Evolutionary conservation across 2,797 vertebrate genomes (phyloP).

Genomic region (Mormyrus proboscirostris): DNA sequence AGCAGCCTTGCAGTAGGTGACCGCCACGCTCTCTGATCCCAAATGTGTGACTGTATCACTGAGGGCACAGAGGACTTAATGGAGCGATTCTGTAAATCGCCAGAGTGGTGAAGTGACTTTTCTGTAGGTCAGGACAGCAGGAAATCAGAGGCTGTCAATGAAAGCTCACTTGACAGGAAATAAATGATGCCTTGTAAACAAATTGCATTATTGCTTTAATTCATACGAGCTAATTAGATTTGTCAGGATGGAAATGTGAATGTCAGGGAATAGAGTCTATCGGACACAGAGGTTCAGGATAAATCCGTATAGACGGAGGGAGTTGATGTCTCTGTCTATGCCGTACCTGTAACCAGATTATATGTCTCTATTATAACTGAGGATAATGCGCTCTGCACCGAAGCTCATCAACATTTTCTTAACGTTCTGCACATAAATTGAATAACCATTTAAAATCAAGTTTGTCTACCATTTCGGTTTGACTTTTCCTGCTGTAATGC

Average conservation of each 20-base stretch:
- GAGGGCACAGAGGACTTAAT: constrained; percentile 47
- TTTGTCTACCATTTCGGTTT: constrained; percentile 35
- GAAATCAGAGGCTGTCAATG: constrained; percentile 50
- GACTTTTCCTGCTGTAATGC: constrained; percentile 31
- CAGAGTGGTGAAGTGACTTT: constrained; percentile 52
- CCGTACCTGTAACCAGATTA: constrained; percentile 55
- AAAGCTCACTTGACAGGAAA: constrained; percentile 61
- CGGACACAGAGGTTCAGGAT: constrained; percentile 24
- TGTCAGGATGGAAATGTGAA: constrained; percentile 40
- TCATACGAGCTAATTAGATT: constrained; percentile 70
- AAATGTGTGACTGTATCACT: constrained; percentile 52
- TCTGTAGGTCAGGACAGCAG: constrained; percentile 51
- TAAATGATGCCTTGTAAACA: constrained; percentile 69
- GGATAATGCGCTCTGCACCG: constrained; percentile 36
- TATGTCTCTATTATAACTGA: constrained; percentile 44
- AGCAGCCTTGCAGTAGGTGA: not conserved
- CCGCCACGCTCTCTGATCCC: constrained; percentile 31
- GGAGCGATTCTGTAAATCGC: constrained; percentile 54
- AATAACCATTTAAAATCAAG: constrained; percentile 51
- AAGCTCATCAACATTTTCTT: constrained; percentile 44
- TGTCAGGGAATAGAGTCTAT: constrained; percentile 26
- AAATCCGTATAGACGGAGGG: constrained; percentile 30
- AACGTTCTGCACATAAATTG: constrained; percentile 47
- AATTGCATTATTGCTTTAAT: constrained; percentile 72
- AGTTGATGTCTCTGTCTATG: constrained; percentile 45